Percentiles rank a stretch among this genome's conserved stretches.
phyloP scores from a whole-genome alignment of 2,113 vertebrate genomes.

The Gopherus flavomarginatus region DNA sequence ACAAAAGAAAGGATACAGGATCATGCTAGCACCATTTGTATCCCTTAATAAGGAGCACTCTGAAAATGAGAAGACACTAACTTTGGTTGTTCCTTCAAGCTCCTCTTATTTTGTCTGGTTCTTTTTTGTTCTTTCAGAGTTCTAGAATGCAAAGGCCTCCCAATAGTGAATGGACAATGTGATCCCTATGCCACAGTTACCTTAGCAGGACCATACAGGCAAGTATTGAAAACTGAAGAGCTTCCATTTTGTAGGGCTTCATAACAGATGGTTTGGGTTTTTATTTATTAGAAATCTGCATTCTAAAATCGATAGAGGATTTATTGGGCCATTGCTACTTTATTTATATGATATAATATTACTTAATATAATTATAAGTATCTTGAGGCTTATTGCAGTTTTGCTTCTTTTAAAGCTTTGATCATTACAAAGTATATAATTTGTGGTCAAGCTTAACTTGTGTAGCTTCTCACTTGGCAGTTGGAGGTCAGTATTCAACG shows the following conservation, averaged over 20 bases:
- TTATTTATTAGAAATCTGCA: neutral
- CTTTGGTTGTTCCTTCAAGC: neutral
- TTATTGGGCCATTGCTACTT: neutral
- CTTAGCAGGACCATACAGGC: constrained; percentile 93
- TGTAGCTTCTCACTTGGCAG: constrained; percentile 51
- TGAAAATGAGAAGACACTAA: neutral
- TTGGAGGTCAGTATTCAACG: constrained; percentile 37
- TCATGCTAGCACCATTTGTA: neutral
- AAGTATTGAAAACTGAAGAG: constrained; percentile 41
- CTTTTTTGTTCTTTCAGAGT: constrained; percentile 80
- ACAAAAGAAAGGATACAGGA: constrained; percentile 3
- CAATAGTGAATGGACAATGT: constrained; percentile 97
- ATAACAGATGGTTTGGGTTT: neutral
- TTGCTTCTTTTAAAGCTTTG: constrained; percentile 41
- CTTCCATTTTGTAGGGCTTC: neutral
- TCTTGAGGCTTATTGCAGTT: constrained; percentile 43
- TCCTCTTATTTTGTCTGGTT: neutral
- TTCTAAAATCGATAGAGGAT: neutral
- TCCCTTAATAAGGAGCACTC: neutral
- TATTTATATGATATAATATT: neutral
- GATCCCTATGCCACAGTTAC: constrained; percentile 96
- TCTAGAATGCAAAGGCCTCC: constrained; percentile 95
- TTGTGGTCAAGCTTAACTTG: constrained; percentile 50
- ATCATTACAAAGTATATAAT: constrained; percentile 35
- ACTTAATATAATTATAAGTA: neutral